Base-by-base conservation (phyloP, 1,140 invertebrate species). In the Idris sp. region DNA sequence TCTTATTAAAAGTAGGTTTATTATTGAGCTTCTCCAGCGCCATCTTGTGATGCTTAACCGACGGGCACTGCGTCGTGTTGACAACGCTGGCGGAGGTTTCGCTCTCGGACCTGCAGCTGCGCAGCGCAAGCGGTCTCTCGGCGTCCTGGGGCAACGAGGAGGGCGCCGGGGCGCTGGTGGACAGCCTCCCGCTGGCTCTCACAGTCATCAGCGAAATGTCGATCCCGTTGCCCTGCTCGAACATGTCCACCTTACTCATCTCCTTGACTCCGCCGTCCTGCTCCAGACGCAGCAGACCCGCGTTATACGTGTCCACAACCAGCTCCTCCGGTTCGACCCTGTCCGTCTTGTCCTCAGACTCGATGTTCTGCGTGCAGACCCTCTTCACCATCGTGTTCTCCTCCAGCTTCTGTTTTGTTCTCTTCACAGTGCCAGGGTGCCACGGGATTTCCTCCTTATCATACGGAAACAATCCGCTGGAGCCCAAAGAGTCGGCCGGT, bases 331-430 rank as follows among this genome's bases (percentile, higher is more conserved):
- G 22, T 1, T 79, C 79, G 0, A 49, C 25, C 35, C 77, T 51
- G 41, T 82, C 74, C 41, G 75, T 46, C 19, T 85, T 83, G 0
- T 81, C 78, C 0, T 79, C 76, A 22, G 43, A 28, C 0, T 83
- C 80, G 11, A 79, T 83, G 28, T 38, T 83, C 53, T 85, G 85
- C 0, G 81, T 90, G 65, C 89, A 91, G 2, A 89, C 19, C 19
- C 19, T 22, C 19, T 22, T 2, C 6, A 87, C 79, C 1, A 78
- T 84, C 54, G 79, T 88, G 40, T 87, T 89, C 78, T 92, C 91
- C 83, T 94, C 93, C 2, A 94, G 82, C 78, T 93, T 92, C 64
- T 92, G 91, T 69, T 92, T 94, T 2, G 93, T 93, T 59, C 92
- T 87, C 73, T 91, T 91, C 0, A 93, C 91, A 0, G 91, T 93